phyloP scores from a whole-genome alignment of 2,113 vertebrate genomes.

The Actenoides lindsayi region DNA sequence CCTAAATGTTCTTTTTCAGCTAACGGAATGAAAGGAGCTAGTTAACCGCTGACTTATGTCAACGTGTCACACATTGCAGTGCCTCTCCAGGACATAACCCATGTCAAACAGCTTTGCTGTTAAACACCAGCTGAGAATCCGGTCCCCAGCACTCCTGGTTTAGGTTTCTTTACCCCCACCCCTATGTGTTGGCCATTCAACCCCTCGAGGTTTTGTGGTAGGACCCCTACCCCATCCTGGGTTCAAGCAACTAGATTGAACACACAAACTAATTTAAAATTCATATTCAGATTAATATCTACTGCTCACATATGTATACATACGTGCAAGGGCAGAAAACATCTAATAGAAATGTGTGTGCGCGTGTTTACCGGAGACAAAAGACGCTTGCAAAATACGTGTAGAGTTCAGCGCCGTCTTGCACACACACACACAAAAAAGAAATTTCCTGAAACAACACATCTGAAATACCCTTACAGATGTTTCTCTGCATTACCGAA shows the following conservation, averaged over 20 bases:
- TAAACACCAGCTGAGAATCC: not conserved
- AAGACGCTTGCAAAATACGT: conserved; percentile 4
- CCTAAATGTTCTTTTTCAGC: not conserved
- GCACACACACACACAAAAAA: conserved; percentile 8
- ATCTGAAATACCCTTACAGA: conserved; percentile 69
- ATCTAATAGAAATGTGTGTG: not conserved
- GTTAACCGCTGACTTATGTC: not conserved
- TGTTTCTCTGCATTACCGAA: conserved; percentile 65
- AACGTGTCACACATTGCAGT: not conserved
- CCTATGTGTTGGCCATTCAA: not conserved
- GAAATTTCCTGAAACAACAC: conserved; percentile 73
- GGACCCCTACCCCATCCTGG: too few species aligned
- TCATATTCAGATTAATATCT: not conserved
- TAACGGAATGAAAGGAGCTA: not conserved
- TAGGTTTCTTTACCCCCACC: not conserved
- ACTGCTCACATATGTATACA: not conserved
- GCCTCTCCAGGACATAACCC: not conserved
- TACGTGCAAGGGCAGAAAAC: not conserved
- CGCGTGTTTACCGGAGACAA: not conserved
- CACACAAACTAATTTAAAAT: not conserved
- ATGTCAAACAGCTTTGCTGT: not conserved
- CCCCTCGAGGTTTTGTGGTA: not conserved
- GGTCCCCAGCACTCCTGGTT: accelerated
- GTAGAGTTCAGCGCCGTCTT: conserved; percentile 22
- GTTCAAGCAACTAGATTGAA: not conserved